Percentiles rank a stretch among this genome's conserved stretches.
Evolutionary conservation across 1,140 invertebrate species (phyloP).

Genomic region (Solen grandis): DNA sequence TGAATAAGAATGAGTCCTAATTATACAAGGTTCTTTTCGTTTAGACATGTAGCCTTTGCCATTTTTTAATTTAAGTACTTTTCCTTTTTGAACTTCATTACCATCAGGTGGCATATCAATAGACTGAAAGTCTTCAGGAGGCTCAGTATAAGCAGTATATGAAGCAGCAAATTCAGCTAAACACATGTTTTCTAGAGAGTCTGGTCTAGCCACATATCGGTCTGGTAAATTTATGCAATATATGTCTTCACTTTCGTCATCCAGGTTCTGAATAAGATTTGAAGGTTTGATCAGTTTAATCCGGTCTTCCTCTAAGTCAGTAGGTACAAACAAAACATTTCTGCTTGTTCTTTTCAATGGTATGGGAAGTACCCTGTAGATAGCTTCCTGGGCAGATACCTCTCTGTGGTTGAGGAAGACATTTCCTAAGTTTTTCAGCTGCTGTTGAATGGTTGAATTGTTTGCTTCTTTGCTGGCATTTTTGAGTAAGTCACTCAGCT

Average conservation of each 20-base stretch:
- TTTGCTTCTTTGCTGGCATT: slow-evolving; percentile 22
- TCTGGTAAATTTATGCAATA: not conserved
- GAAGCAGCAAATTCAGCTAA: slow-evolving; percentile 9
- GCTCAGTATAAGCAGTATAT: not conserved
- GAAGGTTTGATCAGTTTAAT: not conserved
- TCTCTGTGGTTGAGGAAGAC: slow-evolving; percentile 36
- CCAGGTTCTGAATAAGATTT: slow-evolving; percentile 7
- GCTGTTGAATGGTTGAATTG: slow-evolving; percentile 4
- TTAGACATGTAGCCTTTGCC: slow-evolving; percentile 1
- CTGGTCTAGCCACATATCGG: slow-evolving; percentile 37
- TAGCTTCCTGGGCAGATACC: slow-evolving; percentile 31
- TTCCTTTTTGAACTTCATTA: not conserved
- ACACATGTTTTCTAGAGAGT: slow-evolving; percentile 2
- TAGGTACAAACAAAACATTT: slow-evolving; percentile 25
- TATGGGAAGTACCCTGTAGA: slow-evolving; percentile 13
- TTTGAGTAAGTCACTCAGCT: slow-evolving; percentile 3
- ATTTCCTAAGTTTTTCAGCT: slow-evolving; percentile 22
- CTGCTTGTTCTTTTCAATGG: slow-evolving; percentile 14
- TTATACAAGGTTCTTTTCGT: slow-evolving; percentile 9
- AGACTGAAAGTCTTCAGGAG: not conserved
- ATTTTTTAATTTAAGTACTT: not conserved
- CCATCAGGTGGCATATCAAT: not conserved
- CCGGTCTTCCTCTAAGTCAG: not conserved
- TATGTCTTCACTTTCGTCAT: slow-evolving; percentile 35
- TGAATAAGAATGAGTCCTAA: slow-evolving; percentile 27